Evolutionary conservation across 1,140 invertebrate genomes (phyloP).

Genomic region (Drosophila kohkoa): DNA sequence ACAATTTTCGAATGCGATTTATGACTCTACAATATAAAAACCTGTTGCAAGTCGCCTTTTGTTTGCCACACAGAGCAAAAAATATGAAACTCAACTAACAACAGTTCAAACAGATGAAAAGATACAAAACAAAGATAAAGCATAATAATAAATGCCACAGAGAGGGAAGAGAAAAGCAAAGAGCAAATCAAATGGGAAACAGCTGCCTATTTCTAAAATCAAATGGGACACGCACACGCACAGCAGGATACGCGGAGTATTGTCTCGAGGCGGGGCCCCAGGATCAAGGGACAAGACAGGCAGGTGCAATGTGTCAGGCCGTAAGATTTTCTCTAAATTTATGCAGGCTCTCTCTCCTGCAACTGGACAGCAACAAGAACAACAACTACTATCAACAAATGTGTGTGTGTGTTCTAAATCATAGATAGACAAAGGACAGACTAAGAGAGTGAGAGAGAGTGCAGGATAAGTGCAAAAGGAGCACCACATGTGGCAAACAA

Average conservation of each 20-base stretch:
- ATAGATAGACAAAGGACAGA: conserved; percentile 21
- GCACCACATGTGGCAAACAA: conserved; percentile 34
- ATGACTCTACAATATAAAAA: conserved; percentile 8
- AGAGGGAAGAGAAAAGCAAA: conserved; percentile 20
- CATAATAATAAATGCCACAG: conserved; percentile 3
- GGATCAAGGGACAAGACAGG: conserved; percentile 33
- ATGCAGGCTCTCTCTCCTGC: conserved; percentile 44
- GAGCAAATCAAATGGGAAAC: conserved; percentile 52
- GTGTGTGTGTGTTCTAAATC: conserved; percentile 32
- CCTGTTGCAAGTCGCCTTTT: conserved; percentile 33
- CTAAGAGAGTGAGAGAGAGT: neutral
- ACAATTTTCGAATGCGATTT: conserved; percentile 17
- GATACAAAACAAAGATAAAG: conserved; percentile 20
- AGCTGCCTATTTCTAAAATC: conserved; percentile 56
- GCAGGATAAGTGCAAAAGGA: conserved; percentile 22
- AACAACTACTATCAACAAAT: conserved; percentile 5
- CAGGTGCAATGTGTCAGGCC: conserved; percentile 52
- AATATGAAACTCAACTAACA: conserved; percentile 7
- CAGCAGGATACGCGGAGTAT: conserved; percentile 19
- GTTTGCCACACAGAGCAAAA: conserved; percentile 3
- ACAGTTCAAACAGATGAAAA: conserved; percentile 22
- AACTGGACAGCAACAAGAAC: conserved; percentile 30
- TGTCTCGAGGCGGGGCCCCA: neutral
- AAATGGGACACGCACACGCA: conserved; percentile 49
- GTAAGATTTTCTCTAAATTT: conserved; percentile 36